Base-by-base conservation (phyloP, 1,140 invertebrate genomes). In the Pinna nobilis region DNA sequence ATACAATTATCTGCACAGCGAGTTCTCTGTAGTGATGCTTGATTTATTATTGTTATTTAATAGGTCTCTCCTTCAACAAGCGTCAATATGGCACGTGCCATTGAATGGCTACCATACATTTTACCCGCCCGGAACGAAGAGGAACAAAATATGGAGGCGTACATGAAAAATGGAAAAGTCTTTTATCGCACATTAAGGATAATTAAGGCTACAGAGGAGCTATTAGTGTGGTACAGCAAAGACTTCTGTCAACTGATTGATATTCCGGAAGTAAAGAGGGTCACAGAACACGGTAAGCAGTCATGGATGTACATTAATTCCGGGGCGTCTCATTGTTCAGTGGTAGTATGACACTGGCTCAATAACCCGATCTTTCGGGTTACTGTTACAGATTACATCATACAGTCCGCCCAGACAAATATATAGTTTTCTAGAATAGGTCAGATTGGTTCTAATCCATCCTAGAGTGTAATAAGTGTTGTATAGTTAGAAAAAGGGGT, bases 141-240 rank as follows among this genome's bases (percentile, higher is more conserved):
- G 39, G 90, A 90, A 70, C 89, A 90, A 74, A 90, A 90, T 64
- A 76, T 90, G 74, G 89, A 90, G 68, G 88, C 89, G 0, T 86
- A 87, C 49, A 78, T 83, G 61, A 84, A 87, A 60, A 81, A 87
- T 60, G 88, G 88, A 18, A 76, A 89, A 47, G 81, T 90, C 20
- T 90, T 87, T 76, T 90, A 88, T 76, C 74, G 88, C 70, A 81
- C 87, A 4, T 73, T 87, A 2, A 61, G 83, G 35, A 85, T 88
- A 30, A 84, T 89, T n/a, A 69, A 75, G 23, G 74, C 80, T 0
- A 80, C 82, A 0, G 83, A 89, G 61, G 86, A 89, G 71, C 76
- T 90, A 1, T 74, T 87, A 6, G 88, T 89, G 5, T 90, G 90
- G 90, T 90, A 90, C 74, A 87, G 87, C 60, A 86, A 86, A 41